These are phyloP conservation scores for Eolophus roseicapilla DNA, from an alignment of 2,113 vertebrate species.

Conservation along the genomic window DNA sequence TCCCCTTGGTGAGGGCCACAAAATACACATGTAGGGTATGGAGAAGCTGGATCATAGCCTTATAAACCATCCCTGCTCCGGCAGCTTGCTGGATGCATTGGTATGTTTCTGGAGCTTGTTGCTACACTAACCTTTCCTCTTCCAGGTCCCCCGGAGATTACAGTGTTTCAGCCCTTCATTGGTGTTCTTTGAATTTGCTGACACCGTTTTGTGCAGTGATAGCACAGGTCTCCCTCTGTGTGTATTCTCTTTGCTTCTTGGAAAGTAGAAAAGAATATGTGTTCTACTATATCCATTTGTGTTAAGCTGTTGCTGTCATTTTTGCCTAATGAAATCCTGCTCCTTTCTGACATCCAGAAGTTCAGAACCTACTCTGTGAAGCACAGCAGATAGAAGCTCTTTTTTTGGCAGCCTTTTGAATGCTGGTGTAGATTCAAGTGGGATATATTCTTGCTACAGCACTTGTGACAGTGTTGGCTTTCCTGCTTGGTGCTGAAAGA, in stretches of 20 bases:
- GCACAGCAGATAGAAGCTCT: neutral
- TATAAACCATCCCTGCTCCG: neutral
- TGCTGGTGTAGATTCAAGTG: neutral
- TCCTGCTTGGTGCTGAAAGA: neutral
- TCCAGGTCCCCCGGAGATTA: neutral
- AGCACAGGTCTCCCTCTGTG: neutral
- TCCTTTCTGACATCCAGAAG: neutral
- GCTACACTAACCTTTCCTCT: neutral
- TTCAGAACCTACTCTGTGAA: neutral
- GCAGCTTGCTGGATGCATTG: neutral
- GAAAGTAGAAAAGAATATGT: neutral
- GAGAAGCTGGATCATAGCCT: neutral
- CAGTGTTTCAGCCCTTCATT: neutral
- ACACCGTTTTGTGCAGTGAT: neutral
- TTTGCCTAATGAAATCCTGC: neutral
- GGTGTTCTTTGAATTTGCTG: neutral
- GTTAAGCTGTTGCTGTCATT: neutral
- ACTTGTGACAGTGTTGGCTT: neutral
- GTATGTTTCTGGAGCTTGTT: neutral
- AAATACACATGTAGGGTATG: neutral
- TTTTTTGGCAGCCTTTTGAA: neutral
- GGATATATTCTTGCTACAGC: neutral
- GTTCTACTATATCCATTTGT: neutral
- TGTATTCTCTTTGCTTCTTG: neutral
- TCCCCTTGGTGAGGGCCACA: neutral